Base-by-base conservation (phyloP, 2,888 invertebrate species). In the Eilema sororculum region DNA sequence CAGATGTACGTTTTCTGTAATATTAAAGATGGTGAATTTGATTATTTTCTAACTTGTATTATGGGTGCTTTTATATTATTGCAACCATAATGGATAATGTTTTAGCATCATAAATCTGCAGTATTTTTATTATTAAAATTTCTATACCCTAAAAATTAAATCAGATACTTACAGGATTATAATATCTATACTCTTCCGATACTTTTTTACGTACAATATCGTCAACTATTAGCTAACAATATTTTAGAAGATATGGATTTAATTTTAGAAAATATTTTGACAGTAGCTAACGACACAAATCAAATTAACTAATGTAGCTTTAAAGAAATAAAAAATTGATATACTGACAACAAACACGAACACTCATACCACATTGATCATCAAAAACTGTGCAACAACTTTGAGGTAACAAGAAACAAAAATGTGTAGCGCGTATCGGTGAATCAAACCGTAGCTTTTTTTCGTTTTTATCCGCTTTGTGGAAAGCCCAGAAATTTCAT, bases 401-500 rank as follows among this genome's bases (percentile, higher is more conserved):
- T 83, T 79, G 69, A 77, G 70, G 69, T 73, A 86, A 82, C 75
- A 78, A 77, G 73, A 80, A 80, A 71, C 67, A 75, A 82, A 84
- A 85, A 76, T 73, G 63, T 72, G 69, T 63, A 77, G 75, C 84
- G 74, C 83, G 84, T 87, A 86, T 86, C 86, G 84, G 86, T 84
- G 84, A 87, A 88, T 88, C 85, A 85, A 84, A 84, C 80, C 83
- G 82, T 83, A 84, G 84, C 76, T 89, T 84, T 84, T n/a, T 91
- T 91, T 89, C 86, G 89, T 89, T 88, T 87, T 87, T 84, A 88
- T 87, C 87, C 88, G 87, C 89, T 90, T 90, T 90, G 91, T 88
- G 92, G 89, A 90, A 88, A 91, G 88, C 91, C 88, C 88, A 87
- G 89, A 91, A 90, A 93, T 93, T 93, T 91, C 90, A 92, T 93